Base-by-base conservation (phyloP, 1,140 invertebrate genomes). In the Harpegnathos saltator region DNA sequence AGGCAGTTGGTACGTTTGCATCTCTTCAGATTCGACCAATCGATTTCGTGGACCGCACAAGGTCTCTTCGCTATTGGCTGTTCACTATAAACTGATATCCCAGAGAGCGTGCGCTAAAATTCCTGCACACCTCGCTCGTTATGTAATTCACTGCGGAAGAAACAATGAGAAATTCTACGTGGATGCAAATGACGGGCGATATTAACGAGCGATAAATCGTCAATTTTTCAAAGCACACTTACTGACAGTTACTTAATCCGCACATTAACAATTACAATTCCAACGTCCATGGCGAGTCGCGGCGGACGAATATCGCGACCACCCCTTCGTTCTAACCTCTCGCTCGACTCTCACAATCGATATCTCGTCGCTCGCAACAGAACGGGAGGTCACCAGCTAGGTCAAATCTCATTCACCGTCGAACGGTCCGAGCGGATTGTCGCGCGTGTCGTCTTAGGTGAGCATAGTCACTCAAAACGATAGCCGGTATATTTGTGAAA, bases 321-420 rank as follows among this genome's bases (percentile, higher is more conserved):
- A 38, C 22, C 19, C 14, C 2, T 2, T 38, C 29, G 65, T 69
- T 48, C 22, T 68, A 97, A 81, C 26, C 19, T 59, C 52, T 50
- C 17, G n/a, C 66, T 17, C 52, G 3, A n/a, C 48, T 24, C 33
- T 84, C 15, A 15, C 50, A 87, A 84, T 87, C 86, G 85, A 87
- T 87, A 78, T 12, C 22, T 58, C 50, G 33, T 14, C n/a, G 26
- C 50, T 63, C 26, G 44, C 19, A 61, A 81, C 54, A 48, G 22
- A 11, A 81, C 69, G 82, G 68, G 87, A 90, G 90, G 90, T 91
- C 90, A 89, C 65, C 50, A 38, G 84, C 88, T 91, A 89, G 90
- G 89, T 90, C 85, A 54, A 82, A 72, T 56, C 75, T 90, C 89
- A 91, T 86, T 91, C 89, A 77, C 73, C 75, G 72, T 54, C 83